These are phyloP conservation scores for Ichneumoninae sp. DNA, from an alignment of 2,888 invertebrate genomes.

Conservation along the genomic window DNA sequence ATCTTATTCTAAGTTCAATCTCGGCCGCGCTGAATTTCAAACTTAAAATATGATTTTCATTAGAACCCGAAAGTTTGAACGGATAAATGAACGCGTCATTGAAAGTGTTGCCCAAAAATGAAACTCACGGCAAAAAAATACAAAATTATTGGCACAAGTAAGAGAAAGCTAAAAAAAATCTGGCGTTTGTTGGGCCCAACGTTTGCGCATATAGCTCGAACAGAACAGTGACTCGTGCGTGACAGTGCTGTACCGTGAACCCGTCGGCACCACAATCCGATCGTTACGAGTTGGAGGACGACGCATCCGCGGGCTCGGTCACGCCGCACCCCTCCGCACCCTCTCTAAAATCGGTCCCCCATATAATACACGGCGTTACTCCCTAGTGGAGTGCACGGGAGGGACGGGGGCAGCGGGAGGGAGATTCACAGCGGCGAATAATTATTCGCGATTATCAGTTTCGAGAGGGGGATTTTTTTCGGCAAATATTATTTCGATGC, in stretches of 20 bases:
- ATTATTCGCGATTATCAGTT: slow-evolving; percentile 41
- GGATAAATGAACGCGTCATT: background rate
- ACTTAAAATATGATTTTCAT: background rate
- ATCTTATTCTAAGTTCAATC: background rate
- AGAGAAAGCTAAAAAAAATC: background rate
- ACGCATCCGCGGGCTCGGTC: slow-evolving; percentile 32
- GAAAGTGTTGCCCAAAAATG: background rate
- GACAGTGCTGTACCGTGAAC: slow-evolving; percentile 19
- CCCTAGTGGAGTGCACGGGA: background rate
- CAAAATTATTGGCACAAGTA: background rate
- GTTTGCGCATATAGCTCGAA: background rate
- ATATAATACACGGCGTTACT: slow-evolving; percentile 3
- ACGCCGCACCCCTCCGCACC: slow-evolving; percentile 34
- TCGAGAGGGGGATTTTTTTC: slow-evolving; percentile 37
- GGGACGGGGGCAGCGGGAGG: background rate
- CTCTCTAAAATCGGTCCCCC: background rate
- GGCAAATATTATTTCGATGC: slow-evolving; percentile 25
- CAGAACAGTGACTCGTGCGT: slow-evolving; percentile 29
- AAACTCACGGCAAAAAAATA: background rate
- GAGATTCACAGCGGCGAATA: slow-evolving; percentile 14
- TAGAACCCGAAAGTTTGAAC: background rate
- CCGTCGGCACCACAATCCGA: slow-evolving; percentile 20
- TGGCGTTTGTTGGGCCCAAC: background rate
- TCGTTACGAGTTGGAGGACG: slow-evolving; percentile 43
- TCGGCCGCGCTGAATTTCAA: background rate